Evolutionary conservation across 2,797 vertebrate genomes (phyloP), one percentile per base, ranked within the genome.

Genomic region (Chiloscyllium punctatum): DNA sequence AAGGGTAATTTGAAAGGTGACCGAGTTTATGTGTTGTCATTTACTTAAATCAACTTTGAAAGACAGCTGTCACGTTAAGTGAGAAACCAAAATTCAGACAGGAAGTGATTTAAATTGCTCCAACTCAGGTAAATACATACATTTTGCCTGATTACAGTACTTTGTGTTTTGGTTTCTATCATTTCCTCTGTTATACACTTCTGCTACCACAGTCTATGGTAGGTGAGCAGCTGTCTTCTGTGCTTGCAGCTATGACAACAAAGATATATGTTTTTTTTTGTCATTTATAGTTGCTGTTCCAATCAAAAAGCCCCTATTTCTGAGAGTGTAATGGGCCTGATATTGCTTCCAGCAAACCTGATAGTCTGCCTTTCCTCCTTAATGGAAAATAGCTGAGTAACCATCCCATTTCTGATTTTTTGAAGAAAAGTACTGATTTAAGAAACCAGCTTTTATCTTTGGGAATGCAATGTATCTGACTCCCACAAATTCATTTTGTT

Each of bases 71-170:
- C n/a, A 94, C 30, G 72, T 15, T 53, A 30, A 27, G n/a, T 72
- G 48, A 66, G 21, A n/a, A 62, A 15, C 88, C n/a, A 18, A 62
- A 91, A 15, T 91, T 57, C 23, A 13, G 30, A 42, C 42, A n/a
- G 23, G 74, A 72, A 74, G 68, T 94, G 94, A 74, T 18, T 69
- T n/a, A 95, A 95, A 95, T 95, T 77, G 27, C 23, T 51, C 94
- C 71, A 33, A 9, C 51, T 53, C 48, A 74, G 71, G 25, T 74
- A 94, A 94, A 74, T 30, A 94, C 25, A 33, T 16, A 72, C 21
- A 53, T 94, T 72, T 53, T 95, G 48, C 27, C 71, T 48, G 69
- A 53, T 95, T 95, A 30, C 16, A 77, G 94, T 18, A 16, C 88
- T 37, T 62, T 91, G 33, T 71, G 94, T 74, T 48, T 66, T 91